A percentile compares a stretch with the other conserved stretches of the same genome.
Conservation (phyloP, 2,113 vertebrate species). For the Oophaga pumilio region DNA sequence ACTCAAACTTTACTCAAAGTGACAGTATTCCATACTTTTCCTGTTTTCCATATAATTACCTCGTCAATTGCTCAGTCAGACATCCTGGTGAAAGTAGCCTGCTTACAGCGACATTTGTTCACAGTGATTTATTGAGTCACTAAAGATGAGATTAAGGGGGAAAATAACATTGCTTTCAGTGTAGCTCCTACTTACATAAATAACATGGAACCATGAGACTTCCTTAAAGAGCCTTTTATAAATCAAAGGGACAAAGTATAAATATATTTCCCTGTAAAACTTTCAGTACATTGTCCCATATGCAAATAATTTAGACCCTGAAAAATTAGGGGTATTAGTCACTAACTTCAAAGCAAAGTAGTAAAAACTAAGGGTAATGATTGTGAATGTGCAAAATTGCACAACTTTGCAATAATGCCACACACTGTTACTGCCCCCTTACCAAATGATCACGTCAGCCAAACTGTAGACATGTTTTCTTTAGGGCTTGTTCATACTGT, state of each 20-base stretch:
- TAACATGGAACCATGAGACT: neutral
- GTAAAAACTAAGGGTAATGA: neutral
- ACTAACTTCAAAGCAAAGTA: neutral
- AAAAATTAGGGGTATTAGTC: slow-evolving; percentile 10
- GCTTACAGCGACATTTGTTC: slow-evolving; percentile 47
- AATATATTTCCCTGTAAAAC: slow-evolving; percentile 4
- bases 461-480: too few relatives aligned
- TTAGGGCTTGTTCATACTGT: too few relatives aligned
- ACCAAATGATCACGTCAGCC: too few relatives aligned
- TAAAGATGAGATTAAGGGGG: slow-evolving; percentile 11
- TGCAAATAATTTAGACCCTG: neutral
- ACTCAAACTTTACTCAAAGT: neutral
- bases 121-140: slow-evolving; percentile 34
- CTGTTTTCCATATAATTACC: slow-evolving; percentile 28
- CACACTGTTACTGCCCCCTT: too few relatives aligned
- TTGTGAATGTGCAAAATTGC: too few relatives aligned
- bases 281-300: slow-evolving; percentile 2
- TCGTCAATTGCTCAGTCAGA: slow-evolving; percentile 34
- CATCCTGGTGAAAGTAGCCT: slow-evolving; percentile 35
- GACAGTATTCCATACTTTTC: slow-evolving; percentile 27
- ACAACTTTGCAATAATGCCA: too few relatives aligned
- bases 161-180: slow-evolving; percentile 34
- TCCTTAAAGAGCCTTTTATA: slow-evolving; percentile 9
- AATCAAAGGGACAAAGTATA: slow-evolving; percentile 22
- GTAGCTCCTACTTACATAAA: slow-evolving; percentile 22